Base-by-base conservation (phyloP, 2,113 vertebrate genomes). In the Ctenodactylus gundi region DNA sequence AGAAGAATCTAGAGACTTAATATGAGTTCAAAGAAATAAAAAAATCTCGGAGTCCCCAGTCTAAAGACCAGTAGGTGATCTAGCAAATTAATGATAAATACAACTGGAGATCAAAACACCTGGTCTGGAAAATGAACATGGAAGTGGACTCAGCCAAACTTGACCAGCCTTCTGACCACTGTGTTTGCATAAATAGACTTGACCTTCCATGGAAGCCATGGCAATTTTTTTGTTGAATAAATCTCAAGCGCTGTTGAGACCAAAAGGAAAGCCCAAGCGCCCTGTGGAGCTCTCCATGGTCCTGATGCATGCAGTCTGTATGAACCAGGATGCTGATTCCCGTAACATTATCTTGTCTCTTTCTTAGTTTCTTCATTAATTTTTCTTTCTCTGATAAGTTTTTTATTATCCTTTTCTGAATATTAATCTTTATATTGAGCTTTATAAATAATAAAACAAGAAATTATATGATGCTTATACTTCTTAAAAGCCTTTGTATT, bases 391-490 rank as follows among this genome's bases (percentile, higher is more conserved):
- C 62, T 83, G 27, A 34, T 27, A 55, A 88, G 51, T 55, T 85
- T 83, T 62, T 41, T 57, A 8, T 68, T 78, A 67, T 72, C 34
- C 13, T 89, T 76, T 21, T 27, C 25, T 91, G 75, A 41, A 44
- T 65, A 25, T 92, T 83, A 41, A 27, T 81, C 51, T 95, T 95
- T 65, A 75, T 80, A 75, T 29, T 75, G 25, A 64, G 72, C 21
- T 91, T 96, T 86, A 94, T 94, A 95, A 49, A 91, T 88, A 94
- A 90, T 92, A 91, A 97, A 97, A 94, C 65, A 83, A 95, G 95
- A 93, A 88, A 86, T 86, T 95, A 93, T 73, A 86, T 27, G 70
- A 78, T 87, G 51, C 72, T 82, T 81, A 95, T 17, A 91, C 62
- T 76, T 94, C 76, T 83, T 95, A 72, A 92, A 94, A 93, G 44